Evolutionary conservation across 2,888 invertebrate genomes (phyloP), one percentile per base, ranked within the genome.

Genomic region (Caradrina kadenii): DNA sequence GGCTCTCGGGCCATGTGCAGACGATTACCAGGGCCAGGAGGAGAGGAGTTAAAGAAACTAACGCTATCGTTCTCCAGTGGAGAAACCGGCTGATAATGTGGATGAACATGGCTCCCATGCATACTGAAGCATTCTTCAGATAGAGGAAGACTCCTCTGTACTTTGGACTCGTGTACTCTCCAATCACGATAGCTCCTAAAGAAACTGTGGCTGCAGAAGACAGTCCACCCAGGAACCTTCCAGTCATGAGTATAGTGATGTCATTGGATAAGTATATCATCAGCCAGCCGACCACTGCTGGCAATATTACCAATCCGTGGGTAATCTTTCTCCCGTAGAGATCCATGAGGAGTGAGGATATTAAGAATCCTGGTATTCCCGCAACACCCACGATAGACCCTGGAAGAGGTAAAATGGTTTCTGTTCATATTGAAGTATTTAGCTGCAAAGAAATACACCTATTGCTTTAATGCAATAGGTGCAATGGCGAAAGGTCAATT

Each of bases 91-190:
- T 84, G 19, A 86, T 8, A 11, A 87, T 64, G 31, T 88, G 88
- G 0, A 80, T 74, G 0, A 85, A 49, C 68, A 71, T 48, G 0
- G 78, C 78, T 21, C 85, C 84, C 55, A 80, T 35, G 22, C 79
- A 80, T 2, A 82, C 75, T 7, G 80, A 63, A 0, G 79, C 76
- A 55, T 80, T 85, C 49, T 85, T 85, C 0, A 84, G 42, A 50
- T 84, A 80, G n/a, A 96, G 89, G 5, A 97, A 90, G 3, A 96
- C 90, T 8, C 97, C 96, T 55, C 97, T 91, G 53, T 96, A 91
- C 71, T 92, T 93, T 0, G 96, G 96, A 56, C 93, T 92, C 1
- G 93, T 91, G 11, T 91, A 93, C 86, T 96, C 96, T 45, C 93
- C 93, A 39, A 95, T 91, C 66, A 94, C 93, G 7, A 96, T 91